Percentiles rank a stretch among this genome's conserved stretches.
Evolutionary conservation across 1,140 invertebrate species (phyloP).

Genomic region (Neodiprion pinetum): DNA sequence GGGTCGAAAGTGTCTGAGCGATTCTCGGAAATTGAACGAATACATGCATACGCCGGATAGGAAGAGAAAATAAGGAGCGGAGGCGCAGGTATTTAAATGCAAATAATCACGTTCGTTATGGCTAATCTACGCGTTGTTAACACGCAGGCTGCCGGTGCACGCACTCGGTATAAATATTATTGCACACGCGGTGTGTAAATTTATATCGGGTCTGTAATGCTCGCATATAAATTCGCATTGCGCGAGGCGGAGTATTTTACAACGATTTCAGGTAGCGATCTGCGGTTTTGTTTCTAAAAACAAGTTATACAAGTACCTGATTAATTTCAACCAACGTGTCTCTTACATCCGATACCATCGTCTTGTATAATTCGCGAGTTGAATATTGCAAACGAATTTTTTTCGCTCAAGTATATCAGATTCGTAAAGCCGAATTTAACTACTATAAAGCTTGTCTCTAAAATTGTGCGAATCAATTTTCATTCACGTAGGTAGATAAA

Average conservation of each 20-base stretch:
- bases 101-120: conserved; percentile 7
- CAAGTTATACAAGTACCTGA: background rate
- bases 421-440: no score
- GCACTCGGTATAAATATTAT: background rate
- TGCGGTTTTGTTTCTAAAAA: background rate
- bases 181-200: background rate
- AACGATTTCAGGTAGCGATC: no score
- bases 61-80: no score
- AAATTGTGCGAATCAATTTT: no score
- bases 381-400: background rate
- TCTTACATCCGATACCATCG: background rate
- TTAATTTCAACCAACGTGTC: background rate
- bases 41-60: no score
- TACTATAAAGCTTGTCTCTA: no score
- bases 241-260: no score
- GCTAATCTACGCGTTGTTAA: conserved; percentile 7
- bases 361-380: background rate
- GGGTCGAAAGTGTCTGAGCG: no score
- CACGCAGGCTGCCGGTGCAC: background rate
- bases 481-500: no score
- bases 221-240: background rate
- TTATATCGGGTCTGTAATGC: background rate
- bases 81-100: background rate
- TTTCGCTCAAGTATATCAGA: no score
- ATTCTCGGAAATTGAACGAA: no score